phyloP scores from a whole-genome alignment of 2,888 invertebrate species.

The Theristus sp. region DNA sequence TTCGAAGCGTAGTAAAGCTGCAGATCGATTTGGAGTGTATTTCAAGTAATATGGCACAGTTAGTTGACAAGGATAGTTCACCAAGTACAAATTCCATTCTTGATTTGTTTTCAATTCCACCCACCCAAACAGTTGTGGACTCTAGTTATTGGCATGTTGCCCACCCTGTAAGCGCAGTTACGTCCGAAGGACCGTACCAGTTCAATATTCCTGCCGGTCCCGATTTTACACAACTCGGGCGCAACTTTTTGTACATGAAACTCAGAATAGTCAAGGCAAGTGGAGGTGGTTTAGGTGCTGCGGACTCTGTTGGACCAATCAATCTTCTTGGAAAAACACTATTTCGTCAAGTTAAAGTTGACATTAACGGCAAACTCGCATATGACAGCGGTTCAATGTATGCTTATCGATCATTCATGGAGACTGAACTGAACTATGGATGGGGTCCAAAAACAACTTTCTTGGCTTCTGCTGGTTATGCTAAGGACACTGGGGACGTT shows the following conservation, averaged over 20 bases:
- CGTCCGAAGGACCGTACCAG: conserved; percentile 3
- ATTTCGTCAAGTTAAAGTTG: conserved; percentile 1
- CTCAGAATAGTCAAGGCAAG: not conserved
- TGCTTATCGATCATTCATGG: not conserved
- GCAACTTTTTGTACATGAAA: conserved; percentile 1
- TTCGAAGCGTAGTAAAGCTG: not conserved
- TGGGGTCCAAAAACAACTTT: not conserved
- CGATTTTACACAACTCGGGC: not conserved
- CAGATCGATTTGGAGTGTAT: not conserved
- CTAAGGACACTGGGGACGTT: not conserved
- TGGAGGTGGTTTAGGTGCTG: not conserved
- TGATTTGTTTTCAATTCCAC: conserved; percentile 2
- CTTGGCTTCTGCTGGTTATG: not conserved
- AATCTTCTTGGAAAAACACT: conserved; percentile 2
- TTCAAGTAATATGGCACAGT: not conserved
- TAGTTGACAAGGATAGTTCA: not conserved
- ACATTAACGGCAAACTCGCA: conserved; percentile 1
- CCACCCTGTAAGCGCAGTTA: not conserved
- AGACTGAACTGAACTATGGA: conserved; percentile 1
- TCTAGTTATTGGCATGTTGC: conserved; percentile 2
- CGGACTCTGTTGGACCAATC: not conserved
- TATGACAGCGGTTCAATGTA: conserved; percentile 3
- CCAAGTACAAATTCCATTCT: not conserved
- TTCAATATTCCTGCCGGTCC: conserved; percentile 1
- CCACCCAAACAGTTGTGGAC: conserved; percentile 1